These are phyloP conservation scores for Atlantisia rogersi DNA, from an alignment of 2,113 vertebrate genomes.

Conservation along the genomic window DNA sequence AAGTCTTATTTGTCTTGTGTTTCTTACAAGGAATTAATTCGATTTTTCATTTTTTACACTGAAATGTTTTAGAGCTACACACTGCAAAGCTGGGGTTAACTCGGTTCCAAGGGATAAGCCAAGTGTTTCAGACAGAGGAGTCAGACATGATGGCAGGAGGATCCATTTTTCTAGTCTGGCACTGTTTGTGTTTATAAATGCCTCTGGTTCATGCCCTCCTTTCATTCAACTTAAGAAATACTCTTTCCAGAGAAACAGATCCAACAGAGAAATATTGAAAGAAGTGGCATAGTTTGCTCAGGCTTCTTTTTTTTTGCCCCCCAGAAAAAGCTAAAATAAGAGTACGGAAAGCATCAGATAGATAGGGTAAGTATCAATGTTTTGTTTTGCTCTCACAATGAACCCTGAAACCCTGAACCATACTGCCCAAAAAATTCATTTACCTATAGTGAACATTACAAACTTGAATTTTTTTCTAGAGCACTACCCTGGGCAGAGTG, in stretches of 20 bases:
- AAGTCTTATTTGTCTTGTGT: constrained; percentile 11
- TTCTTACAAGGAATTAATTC: constrained; percentile 45
- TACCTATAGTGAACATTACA: neutral
- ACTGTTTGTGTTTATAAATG: neutral
- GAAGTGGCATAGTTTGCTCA: neutral
- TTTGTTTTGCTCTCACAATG: neutral
- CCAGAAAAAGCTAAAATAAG: neutral
- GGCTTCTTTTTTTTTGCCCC: neutral
- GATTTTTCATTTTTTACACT: constrained; percentile 40
- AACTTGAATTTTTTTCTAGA: neutral
- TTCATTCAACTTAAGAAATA: constrained; percentile 6
- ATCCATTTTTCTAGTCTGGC: constrained; percentile 24
- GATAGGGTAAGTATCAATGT: neutral
- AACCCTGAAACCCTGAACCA: neutral
- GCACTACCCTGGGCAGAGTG: neutral
- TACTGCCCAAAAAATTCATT: neutral
- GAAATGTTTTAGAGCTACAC: constrained; percentile 53
- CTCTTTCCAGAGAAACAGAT: neutral
- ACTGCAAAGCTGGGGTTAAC: constrained; percentile 13
- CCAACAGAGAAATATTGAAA: neutral
- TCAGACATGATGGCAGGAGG: neutral
- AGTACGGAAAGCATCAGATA: neutral
- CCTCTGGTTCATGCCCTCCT: neutral
- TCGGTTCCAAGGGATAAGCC: constrained; percentile 19
- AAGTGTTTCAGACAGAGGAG: constrained; percentile 13